These are phyloP conservation scores for Nymphalis polychloros DNA, from an alignment of 2,888 invertebrate species.

Conservation along the genomic window DNA sequence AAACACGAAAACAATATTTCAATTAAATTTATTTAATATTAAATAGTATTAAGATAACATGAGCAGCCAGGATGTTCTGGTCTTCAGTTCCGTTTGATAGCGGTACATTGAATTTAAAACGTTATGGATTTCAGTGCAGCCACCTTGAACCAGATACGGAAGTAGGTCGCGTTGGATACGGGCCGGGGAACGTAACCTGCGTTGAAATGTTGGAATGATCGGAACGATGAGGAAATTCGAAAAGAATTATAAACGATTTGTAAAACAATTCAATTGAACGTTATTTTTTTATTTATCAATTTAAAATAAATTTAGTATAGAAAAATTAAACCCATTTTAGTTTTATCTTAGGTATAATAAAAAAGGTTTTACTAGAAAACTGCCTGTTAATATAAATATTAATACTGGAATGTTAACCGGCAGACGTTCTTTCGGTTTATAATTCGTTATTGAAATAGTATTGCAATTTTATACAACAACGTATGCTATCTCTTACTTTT, in stretches of 20 bases:
- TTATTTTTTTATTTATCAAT: background rate
- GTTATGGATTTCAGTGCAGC: slow-evolving; percentile 48
- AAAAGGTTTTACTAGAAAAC: no score
- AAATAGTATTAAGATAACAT: background rate
- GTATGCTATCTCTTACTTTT: no score
- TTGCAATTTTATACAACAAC: no score
- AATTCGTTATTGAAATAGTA: no score
- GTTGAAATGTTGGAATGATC: slow-evolving; percentile 2
- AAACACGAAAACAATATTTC: background rate
- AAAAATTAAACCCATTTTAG: no score
- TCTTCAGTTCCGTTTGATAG: background rate
- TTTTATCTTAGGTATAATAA: no score
- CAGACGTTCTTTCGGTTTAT: no score
- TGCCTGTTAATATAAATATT: no score
- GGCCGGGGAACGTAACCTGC: slow-evolving; percentile 17
- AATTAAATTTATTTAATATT: no score
- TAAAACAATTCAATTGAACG: background rate
- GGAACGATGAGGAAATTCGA: background rate
- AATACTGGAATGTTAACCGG: no score
- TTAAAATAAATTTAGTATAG: background rate
- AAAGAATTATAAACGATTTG: background rate
- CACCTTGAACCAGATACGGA: slow-evolving; percentile 47
- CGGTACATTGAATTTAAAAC: slow-evolving; percentile 40
- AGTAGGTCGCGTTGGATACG: slow-evolving; percentile 37
- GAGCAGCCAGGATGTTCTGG: background rate